A percentile compares a stretch with the other conserved stretches of the same genome.
These are phyloP conservation scores for Arnoldichthys spilopterus DNA, from an alignment of 2,797 vertebrate genomes.

Conservation along the genomic window DNA sequence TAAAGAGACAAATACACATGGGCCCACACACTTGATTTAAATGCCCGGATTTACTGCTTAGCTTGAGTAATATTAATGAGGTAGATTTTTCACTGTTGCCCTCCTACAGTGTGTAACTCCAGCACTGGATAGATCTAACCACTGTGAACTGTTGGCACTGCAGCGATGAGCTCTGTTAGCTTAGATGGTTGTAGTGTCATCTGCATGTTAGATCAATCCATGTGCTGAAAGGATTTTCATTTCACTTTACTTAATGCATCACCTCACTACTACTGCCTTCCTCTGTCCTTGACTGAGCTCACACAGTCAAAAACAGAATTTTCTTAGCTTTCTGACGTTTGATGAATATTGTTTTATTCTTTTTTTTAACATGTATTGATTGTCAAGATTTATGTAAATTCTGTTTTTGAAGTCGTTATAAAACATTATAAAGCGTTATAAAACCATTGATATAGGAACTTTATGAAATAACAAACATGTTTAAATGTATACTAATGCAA, in stretches of 20 bases:
- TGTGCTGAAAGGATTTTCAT: neutral
- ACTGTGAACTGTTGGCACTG: neutral
- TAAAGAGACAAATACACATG: slow-evolving; percentile 31
- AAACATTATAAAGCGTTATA: no score
- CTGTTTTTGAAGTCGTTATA: no score
- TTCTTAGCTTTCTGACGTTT: neutral
- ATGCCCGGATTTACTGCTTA: slow-evolving; percentile 5
- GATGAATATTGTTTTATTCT: no score
- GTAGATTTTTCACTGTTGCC: neutral
- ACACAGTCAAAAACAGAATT: neutral
- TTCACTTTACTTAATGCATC: neutral
- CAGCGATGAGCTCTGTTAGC: neutral
- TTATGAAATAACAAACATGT: no score
- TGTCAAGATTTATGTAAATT: no score
- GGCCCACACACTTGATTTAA: slow-evolving; percentile 11
- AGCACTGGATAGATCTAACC: neutral
- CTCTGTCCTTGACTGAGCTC: neutral
- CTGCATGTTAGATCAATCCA: neutral
- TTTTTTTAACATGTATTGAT: no score
- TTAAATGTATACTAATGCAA: no score
- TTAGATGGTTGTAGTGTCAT: neutral
- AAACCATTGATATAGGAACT: no score
- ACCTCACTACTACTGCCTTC: neutral
- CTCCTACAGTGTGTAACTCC: neutral
- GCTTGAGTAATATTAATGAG: slow-evolving; percentile 29